Base-by-base conservation (phyloP, 2,113 vertebrate genomes). In the Nothoprocta pentlandii region DNA sequence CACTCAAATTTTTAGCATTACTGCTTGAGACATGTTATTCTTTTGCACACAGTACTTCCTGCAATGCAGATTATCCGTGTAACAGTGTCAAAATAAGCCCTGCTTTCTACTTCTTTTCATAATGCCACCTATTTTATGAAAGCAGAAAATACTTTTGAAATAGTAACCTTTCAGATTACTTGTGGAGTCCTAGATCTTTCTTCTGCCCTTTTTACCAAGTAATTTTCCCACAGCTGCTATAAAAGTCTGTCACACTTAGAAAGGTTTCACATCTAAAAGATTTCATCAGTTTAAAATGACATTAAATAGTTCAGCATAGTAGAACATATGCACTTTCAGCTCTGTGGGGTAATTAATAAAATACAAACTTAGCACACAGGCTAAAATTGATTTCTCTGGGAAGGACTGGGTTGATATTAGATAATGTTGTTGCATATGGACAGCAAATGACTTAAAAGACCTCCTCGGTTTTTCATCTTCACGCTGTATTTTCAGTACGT, bases 361-460 rank as follows among this genome's bases (percentile, higher is more conserved):
- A 93, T 90, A 91, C 85, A 69, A 92, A 90, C 74, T 80, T 85
- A 89, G 87, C 85, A 87, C 86, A 90, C 71, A 87, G 30, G 16
- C 87, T 94, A 75, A 91, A 93, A 97, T 92, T 96, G 95, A 97
- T 97, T 96, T 92, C 58, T 85, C 76, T 91, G 75, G 36, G 79
- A 95, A 80, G 91, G 85, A 41, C 63, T 61, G 54, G 71, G 73
- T 92, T 94, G 93, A 63, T 93, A 84, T 70, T 80, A 84, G 81
- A 79, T 96, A 94, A 96, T 94, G 87, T 88, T 93, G 89, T 85
- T 95, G 81, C 53, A 83, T 78, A 83, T 93, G 87, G 91, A 89
- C 87, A 94, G 94, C 23, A 89, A 96, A 95, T 67, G 32, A 90
- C 80, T 96, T 85, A 79, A 80, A 93, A 96, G 62, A 75, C 54